Percentiles rank a stretch among this genome's conserved stretches.
Evolutionary conservation across 2,888 invertebrate genomes (phyloP).

Genomic region (Synergus gifuensis): DNA sequence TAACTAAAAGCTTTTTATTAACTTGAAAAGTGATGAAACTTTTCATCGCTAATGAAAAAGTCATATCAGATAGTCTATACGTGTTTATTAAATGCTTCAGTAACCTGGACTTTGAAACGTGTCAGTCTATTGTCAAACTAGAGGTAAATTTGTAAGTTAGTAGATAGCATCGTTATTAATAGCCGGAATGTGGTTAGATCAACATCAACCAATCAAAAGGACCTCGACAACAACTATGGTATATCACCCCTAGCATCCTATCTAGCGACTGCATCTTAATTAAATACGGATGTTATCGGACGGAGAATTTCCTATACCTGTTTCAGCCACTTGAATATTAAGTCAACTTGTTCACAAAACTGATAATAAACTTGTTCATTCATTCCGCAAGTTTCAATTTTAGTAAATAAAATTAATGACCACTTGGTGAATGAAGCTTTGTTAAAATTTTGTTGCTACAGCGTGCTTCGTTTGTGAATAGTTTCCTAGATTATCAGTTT

Average conservation of each 20-base stretch:
- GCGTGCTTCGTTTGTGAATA: no score
- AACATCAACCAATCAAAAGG: conserved; percentile 1
- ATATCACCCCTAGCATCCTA: not conserved
- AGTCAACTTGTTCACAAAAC: not conserved
- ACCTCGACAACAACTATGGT: not conserved
- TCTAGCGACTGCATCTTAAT: conserved; percentile 21
- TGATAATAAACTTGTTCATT: not conserved
- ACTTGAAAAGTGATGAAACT: not conserved
- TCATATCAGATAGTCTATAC: not conserved
- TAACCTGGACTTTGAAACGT: not conserved
- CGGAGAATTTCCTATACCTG: not conserved
- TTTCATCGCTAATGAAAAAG: not conserved
- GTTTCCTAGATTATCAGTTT: not conserved
- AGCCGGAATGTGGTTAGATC: conserved; percentile 10
- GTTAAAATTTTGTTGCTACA: no score
- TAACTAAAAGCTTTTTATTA: not conserved
- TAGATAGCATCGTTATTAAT: conserved; percentile 19
- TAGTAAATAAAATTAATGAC: not conserved
- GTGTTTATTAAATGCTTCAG: not conserved
- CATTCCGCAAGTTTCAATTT: not conserved
- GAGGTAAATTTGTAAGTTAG: conserved; percentile 12
- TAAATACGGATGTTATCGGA: conserved; percentile 5
- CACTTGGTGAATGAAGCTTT: not conserved
- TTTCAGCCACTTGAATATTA: not conserved
- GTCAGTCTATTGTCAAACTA: not conserved